These are phyloP conservation scores for Cephus runcator DNA, from an alignment of 2,888 invertebrate genomes.

Conservation along the genomic window DNA sequence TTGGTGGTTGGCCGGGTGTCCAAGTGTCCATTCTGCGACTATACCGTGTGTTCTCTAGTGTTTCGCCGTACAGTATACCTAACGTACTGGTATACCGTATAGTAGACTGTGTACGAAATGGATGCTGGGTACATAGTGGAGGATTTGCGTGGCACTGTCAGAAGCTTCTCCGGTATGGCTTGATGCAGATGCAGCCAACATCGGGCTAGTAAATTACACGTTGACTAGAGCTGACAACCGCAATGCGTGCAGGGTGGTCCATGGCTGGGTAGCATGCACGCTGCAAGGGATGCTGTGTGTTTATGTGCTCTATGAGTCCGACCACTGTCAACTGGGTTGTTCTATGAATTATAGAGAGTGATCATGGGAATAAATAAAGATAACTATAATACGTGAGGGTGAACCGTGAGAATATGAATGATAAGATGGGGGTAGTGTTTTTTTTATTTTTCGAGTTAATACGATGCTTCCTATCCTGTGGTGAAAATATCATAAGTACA, in stretches of 20 bases:
- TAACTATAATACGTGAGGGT: not conserved
- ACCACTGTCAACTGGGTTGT: slow-evolving; percentile 36
- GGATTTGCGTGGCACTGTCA: not conserved
- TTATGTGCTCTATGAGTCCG: slow-evolving; percentile 42
- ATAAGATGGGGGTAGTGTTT: not conserved
- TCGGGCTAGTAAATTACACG: slow-evolving; percentile 57
- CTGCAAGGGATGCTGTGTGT: slow-evolving; percentile 43
- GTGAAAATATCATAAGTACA: not conserved
- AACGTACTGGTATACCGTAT: not conserved
- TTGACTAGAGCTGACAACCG: slow-evolving; percentile 59
- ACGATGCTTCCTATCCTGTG: not conserved
- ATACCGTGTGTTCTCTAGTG: not conserved
- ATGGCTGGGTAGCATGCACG: slow-evolving; percentile 21
- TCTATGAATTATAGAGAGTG: slow-evolving; percentile 37
- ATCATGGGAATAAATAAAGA: not conserved
- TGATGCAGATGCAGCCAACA: not conserved
- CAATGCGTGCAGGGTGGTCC: slow-evolving; percentile 46
- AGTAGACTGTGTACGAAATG: not conserved
- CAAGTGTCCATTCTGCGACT: not conserved
- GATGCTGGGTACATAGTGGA: not conserved
- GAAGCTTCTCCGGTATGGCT: not conserved
- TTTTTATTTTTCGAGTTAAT: not conserved
- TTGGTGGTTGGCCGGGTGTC: not conserved
- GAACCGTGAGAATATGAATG: not conserved
- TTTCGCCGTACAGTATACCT: not conserved